A percentile compares a stretch with the other conserved stretches of the same genome.
Conservation (phyloP, 1,140 invertebrate genomes). For the Neuroterus valhalla region DNA sequence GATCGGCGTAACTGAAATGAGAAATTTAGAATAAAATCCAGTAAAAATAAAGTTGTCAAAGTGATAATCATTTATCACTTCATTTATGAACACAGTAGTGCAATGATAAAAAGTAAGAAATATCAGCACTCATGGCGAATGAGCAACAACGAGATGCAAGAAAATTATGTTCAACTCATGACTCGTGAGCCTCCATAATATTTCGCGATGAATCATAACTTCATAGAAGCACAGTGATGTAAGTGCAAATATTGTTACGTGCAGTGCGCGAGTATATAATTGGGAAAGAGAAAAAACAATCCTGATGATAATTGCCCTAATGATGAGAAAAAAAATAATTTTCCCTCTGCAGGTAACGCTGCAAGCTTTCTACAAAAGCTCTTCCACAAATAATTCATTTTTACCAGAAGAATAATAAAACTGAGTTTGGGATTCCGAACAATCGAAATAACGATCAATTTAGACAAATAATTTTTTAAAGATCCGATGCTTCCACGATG, state of each 20-base stretch:
- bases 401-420: too few species aligned
- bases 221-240: constrained; percentile 10
- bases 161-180: neutral
- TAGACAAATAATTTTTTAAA: too few species aligned
- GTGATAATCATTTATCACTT: too few species aligned
- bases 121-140: too few species aligned
- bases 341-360: neutral
- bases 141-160: neutral
- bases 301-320: neutral
- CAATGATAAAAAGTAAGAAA: too few species aligned
- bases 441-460: too few species aligned
- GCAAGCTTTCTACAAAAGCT: neutral
- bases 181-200: neutral
- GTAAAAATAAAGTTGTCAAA: too few species aligned
- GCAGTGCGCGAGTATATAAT: constrained; percentile 3
- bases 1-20: too few species aligned
- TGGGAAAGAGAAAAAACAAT: neutral
- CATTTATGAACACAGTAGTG: too few species aligned
- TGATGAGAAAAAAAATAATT: neutral
- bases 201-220: constrained; percentile 19
- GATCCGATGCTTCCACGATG: too few species aligned
- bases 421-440: too few species aligned
- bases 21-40: too few species aligned
- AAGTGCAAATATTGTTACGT: constrained; percentile 14
- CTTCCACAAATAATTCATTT: neutral